Percentiles rank a stretch among this genome's conserved stretches.
Conservation (phyloP, 2,113 vertebrate genomes). For the Mormyrus lacerda region DNA sequence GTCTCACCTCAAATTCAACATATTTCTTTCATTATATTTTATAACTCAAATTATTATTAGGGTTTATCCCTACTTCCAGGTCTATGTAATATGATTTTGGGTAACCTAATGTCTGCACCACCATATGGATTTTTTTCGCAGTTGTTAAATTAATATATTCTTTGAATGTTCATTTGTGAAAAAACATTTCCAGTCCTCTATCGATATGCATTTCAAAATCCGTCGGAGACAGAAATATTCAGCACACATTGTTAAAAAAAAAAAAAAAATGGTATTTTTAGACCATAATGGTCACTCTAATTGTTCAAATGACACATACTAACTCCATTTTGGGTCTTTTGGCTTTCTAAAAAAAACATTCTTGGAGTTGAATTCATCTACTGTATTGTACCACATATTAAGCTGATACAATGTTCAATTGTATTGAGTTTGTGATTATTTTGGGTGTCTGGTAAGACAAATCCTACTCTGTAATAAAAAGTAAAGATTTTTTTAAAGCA, state of each 20-base stretch:
- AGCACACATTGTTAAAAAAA: not conserved
- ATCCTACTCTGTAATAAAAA: not conserved
- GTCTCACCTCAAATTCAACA: constrained; percentile 21
- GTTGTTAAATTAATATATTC: not conserved
- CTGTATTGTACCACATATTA: not conserved
- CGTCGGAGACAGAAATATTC: not conserved
- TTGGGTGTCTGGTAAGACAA: not conserved
- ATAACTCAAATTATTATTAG: not conserved
- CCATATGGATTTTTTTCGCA: not conserved
- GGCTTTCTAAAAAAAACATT: not conserved
- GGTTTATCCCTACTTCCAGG: constrained; percentile 20
- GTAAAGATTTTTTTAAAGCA: not conserved
- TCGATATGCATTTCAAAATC: not conserved
- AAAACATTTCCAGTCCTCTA: not conserved
- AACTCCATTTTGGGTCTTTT: not conserved
- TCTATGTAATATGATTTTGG: constrained; percentile 22
- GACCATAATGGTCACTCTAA: not conserved
- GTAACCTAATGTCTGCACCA: constrained; percentile 4
- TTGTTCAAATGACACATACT: not conserved
- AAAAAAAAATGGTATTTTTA: not conserved
- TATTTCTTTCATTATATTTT: constrained; percentile 24
- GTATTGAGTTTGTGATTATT: not conserved
- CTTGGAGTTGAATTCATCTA: not conserved
- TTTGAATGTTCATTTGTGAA: not conserved
- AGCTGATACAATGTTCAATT: not conserved